A percentile compares a stretch with the other conserved stretches of the same genome.
Conservation (phyloP, 2,113 vertebrate genomes). For the Paradoxurus hermaphroditus region DNA sequence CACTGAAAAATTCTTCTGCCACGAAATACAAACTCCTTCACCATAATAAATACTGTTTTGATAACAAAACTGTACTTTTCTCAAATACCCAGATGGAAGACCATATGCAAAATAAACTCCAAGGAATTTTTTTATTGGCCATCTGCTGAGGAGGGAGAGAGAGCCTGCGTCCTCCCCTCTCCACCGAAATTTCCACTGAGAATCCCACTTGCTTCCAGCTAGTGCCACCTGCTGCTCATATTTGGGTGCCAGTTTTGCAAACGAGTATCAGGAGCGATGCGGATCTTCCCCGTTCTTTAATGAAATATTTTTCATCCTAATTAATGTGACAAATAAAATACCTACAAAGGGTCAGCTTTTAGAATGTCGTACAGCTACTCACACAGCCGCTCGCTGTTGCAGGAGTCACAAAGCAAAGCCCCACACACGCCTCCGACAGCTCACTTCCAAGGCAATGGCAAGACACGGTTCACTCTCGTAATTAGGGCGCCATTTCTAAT, state of each 20-base stretch:
- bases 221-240: conserved; percentile 80
- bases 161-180: neutral
- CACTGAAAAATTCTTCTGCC: conserved; percentile 61
- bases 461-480: neutral
- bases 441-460: neutral
- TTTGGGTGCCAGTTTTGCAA: neutral
- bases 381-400: neutral
- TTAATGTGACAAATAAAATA: neutral
- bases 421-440: rapidly evolving
- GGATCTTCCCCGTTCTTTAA: neutral
- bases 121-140: conserved; percentile 80
- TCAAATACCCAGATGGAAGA: conserved; percentile 86
- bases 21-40: conserved; percentile 82
- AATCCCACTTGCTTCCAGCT: conserved; percentile 31
- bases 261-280: neutral
- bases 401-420: neutral
- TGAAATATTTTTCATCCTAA: neutral
- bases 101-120: conserved; percentile 84
- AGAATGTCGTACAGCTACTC: neutral
- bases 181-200: conserved; percentile 10
- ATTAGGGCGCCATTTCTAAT: neutral
- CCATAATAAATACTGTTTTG: conserved; percentile 84
- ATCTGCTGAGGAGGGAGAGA: conserved; percentile 84
- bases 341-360: neutral
- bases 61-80: conserved; percentile 84